Evolutionary conservation across 2,113 vertebrate species (phyloP).

Genomic region (Saguinus midas): DNA sequence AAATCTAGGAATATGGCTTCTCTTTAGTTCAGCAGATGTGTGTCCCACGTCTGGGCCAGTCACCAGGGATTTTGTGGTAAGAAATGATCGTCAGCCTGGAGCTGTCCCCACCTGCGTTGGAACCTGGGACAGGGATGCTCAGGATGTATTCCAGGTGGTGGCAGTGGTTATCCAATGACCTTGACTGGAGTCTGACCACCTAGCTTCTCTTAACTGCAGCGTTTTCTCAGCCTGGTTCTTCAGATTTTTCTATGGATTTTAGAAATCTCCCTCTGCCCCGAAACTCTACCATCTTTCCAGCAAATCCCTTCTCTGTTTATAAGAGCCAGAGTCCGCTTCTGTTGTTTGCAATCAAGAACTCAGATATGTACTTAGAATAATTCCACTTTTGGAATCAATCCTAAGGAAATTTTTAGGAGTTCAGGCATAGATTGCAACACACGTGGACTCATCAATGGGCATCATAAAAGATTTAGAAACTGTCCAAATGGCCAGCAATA

Average conservation of each 20-base stretch:
- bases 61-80: background rate
- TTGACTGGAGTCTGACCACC: background rate
- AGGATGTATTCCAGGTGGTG: background rate
- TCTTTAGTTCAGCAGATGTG: background rate
- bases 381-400: background rate
- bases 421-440: background rate
- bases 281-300: background rate
- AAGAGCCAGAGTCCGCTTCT: background rate
- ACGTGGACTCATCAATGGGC: background rate
- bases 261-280: too few species aligned
- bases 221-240: background rate
- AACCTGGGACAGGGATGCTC: background rate
- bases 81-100: background rate
- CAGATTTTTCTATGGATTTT: background rate
- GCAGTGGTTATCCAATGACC: background rate
- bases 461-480: background rate
- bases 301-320: background rate
- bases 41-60: background rate
- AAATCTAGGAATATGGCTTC: background rate
- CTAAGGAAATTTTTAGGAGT: background rate
- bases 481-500: background rate
- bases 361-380: background rate
- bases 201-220: background rate
- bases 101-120: background rate
- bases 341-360: background rate